These are phyloP conservation scores for Amblyornis subalaris DNA, from an alignment of 2,113 vertebrate genomes.

Conservation along the genomic window DNA sequence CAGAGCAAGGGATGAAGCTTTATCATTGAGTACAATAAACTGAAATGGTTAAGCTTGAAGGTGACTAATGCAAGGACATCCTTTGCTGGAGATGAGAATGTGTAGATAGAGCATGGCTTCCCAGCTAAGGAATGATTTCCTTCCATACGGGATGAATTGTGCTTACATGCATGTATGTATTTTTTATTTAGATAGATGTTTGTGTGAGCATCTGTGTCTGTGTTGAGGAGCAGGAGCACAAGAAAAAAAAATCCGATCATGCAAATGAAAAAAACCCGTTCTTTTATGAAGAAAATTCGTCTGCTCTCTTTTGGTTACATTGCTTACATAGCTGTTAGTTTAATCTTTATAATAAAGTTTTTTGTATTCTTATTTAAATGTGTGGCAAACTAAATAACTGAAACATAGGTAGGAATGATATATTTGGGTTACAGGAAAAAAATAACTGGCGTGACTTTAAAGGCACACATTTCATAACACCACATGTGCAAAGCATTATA, in stretches of 20 bases:
- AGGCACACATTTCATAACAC: slow-evolving; percentile 70
- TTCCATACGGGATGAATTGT: background rate
- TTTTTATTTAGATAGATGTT: background rate
- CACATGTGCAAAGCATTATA: slow-evolving; percentile 78
- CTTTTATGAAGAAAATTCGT: slow-evolving; percentile 1
- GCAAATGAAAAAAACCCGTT: slow-evolving; percentile 59
- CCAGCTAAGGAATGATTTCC: background rate
- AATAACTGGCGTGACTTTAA: slow-evolving; percentile 72
- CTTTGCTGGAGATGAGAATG: background rate
- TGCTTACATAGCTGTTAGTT: slow-evolving; percentile 45
- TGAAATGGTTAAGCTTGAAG: background rate
- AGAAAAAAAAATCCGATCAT: background rate
- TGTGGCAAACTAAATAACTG: slow-evolving; percentile 53
- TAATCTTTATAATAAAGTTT: slow-evolving; percentile 58
- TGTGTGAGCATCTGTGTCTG: background rate
- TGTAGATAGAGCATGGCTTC: background rate
- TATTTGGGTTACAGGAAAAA: slow-evolving; percentile 61
- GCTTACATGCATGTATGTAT: background rate
- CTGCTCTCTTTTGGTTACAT: background rate
- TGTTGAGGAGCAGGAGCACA: slow-evolving; percentile 1
- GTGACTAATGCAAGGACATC: background rate
- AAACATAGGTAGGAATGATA: slow-evolving; percentile 74
- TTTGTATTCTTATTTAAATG: background rate
- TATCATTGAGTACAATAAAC: background rate
- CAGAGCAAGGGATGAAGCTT: background rate